Base-by-base conservation (phyloP, 2,797 vertebrate species). In the Pteronotus mesoamericanus region DNA sequence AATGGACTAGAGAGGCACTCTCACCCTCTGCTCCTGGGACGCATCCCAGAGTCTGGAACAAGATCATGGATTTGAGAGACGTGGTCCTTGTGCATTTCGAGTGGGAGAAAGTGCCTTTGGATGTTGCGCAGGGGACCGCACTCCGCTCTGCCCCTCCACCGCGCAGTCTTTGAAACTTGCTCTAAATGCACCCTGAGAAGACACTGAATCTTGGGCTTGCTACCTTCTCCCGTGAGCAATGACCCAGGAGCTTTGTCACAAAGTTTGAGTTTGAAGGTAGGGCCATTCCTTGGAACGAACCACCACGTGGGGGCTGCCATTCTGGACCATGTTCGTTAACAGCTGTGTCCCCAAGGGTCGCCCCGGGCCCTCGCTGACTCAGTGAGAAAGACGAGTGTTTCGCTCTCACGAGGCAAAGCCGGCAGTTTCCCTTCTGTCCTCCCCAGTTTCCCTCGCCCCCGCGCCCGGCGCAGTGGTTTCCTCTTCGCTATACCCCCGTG, bases 81-180 rank as follows among this genome's bases (percentile, higher is more conserved):
- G 4, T 1, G 61, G 3, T 44, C 5, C 16, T 44, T n/a, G 68
- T 0, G 15, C 9, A 1, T 74, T 57, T 48, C 1, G 15, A 34
- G 21, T 5, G 2, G 2, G 59, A 29, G 74, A 69, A 85, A 72
- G 16, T 48, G 46, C 51, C 32, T 42, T 69, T 39, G 32, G 2
- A 71, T 19, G 18, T 61, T 34, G n/a, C 1, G 0, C 51, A 42
- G 14, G 16, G 21, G 2, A 18, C 22, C 0, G 34, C 22, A 22
- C 14, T 48, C 39, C n/a, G n/a, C n/a, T n/a, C 34, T 37, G 3
- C 53, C 11, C 66, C 19, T n/a, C 42, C 14, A 5, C 72, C 80
- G 75, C 1, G 0, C 10, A 19, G 29, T 34, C 57, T 80, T 89
- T 86, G 75, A 87, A 89, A 32, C 46, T 77, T 46, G 11, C 29